Evolutionary conservation across 2,113 vertebrate species (phyloP).

Genomic region (Melanocharis versteri): DNA sequence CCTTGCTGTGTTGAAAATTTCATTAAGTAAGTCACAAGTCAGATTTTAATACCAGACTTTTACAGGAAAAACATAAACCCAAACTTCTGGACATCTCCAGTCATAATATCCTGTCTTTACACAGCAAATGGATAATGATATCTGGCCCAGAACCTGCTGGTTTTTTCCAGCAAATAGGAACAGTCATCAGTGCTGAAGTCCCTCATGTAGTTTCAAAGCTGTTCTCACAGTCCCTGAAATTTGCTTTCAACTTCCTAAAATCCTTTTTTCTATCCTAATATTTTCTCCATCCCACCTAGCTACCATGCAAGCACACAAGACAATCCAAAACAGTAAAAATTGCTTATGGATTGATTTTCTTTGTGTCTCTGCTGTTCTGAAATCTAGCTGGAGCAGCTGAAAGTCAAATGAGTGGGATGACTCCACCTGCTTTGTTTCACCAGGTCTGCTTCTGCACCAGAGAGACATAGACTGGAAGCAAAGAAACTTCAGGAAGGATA

Average conservation of each 20-base stretch:
- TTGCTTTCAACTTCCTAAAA: neutral
- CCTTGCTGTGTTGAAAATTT: neutral
- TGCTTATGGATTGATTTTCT: neutral
- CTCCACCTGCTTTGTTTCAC: slow-evolving; percentile 20
- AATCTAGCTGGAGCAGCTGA: slow-evolving; percentile 17
- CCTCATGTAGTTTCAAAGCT: neutral
- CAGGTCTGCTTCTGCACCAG: neutral
- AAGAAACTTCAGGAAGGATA: neutral
- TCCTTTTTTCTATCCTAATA: neutral
- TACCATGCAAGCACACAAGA: neutral
- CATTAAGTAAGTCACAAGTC: neutral
- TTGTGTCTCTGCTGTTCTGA: neutral
- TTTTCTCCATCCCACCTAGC: neutral
- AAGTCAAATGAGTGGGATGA: slow-evolving; percentile 36
- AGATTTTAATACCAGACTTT: neutral
- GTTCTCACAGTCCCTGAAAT: neutral
- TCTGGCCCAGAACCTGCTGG: neutral
- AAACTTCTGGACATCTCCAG: neutral
- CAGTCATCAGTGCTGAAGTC: neutral
- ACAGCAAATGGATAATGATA: neutral
- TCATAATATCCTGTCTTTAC: neutral
- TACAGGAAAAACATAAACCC: neutral
- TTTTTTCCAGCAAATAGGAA: neutral
- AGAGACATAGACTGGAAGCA: neutral
- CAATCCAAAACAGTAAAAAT: neutral